Evolutionary conservation across 1,140 invertebrate genomes (phyloP).

Genomic region (Eulimnadia texana): DNA sequence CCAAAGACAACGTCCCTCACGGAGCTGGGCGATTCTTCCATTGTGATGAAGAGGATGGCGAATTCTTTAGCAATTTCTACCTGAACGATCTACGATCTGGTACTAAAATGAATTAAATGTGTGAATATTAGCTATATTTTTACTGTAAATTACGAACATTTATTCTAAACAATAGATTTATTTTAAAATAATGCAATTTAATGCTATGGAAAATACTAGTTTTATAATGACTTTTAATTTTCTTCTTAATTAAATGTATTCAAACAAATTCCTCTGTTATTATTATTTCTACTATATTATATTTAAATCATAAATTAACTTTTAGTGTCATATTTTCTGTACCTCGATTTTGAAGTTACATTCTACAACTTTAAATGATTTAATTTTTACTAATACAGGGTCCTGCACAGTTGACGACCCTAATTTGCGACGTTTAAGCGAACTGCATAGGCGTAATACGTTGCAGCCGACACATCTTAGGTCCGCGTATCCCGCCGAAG

Average conservation of each 20-base stretch:
- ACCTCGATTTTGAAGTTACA: too few species aligned
- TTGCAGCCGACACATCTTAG: conserved; percentile 72
- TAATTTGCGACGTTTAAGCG: conserved; percentile 39
- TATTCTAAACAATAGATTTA: too few species aligned
- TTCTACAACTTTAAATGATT: conserved; percentile 18
- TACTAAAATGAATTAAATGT: too few species aligned
- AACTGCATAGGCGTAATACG: conserved; percentile 68
- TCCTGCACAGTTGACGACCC: conserved; percentile 21
- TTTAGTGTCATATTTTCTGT: too few species aligned
- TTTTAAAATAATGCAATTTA: too few species aligned
- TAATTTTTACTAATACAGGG: conserved; percentile 34
- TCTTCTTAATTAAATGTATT: neutral
- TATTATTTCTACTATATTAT: too few species aligned
- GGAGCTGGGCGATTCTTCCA: conserved; percentile 31
- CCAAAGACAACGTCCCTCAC: conserved; percentile 3
- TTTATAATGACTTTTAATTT: too few species aligned
- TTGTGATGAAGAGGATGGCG: conserved; percentile 67
- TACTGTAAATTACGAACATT: too few species aligned
- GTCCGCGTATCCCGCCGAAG: conserved; percentile 71
- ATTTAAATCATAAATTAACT: too few species aligned
- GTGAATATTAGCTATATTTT: too few species aligned
- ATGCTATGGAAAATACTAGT: too few species aligned
- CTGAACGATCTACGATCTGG: conserved; percentile 29
- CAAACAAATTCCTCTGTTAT: too few species aligned
- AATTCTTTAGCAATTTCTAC: conserved; percentile 61